Evolutionary conservation across 1,140 invertebrate species (phyloP), one percentile per base, ranked within the genome.

Genomic region (Saccostrea echinata): DNA sequence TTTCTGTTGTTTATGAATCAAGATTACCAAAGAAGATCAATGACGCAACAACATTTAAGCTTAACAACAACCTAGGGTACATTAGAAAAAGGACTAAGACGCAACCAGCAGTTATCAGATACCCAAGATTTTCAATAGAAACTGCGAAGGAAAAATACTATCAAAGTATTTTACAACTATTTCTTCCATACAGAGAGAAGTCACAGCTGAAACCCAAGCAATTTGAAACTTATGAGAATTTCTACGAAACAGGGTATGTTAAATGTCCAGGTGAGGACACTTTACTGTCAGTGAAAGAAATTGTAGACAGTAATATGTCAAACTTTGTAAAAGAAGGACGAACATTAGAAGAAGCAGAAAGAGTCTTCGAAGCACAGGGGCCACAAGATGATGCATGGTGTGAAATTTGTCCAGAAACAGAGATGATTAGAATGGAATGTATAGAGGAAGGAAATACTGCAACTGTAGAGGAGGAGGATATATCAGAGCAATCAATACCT

Each of bases 61-160:
- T 64, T 53, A 21, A 64, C n/a, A 86, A 88, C 51, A 27, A 84
- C 21, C 33, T 86, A 21, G 89, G 89, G 0, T 90, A 51, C 30
- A 90, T 90, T 55, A 57, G 53, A 30, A 90, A 84, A 82, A 53
- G 89, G 33, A 83, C 85, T 76, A 64, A 35, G 53, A 84, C 84
- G n/a, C n/a, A 80, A 18, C 81, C 82, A 53, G 89, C 89, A 24
- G 53, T 88, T 30, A 88, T 88, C 9, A 55, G 84, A 76, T 85
- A 86, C 35, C 80, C 87, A 11, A 82, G 89, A 21, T 90, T 88
- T 71, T 88, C 86, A 84, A 16, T 84, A 1, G 61, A 76, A 30
- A 86, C 68, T 18, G 13, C 18, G 13, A 61, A 76, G 43, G 87
- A 90, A 82, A 86, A 90, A 43, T n/a, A n/a, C n/a, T n/a, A n/a